Percentiles rank a stretch among this genome's conserved stretches.
phyloP scores from a whole-genome alignment of 2,888 invertebrate genomes.

The Macrophya alboannulata region DNA sequence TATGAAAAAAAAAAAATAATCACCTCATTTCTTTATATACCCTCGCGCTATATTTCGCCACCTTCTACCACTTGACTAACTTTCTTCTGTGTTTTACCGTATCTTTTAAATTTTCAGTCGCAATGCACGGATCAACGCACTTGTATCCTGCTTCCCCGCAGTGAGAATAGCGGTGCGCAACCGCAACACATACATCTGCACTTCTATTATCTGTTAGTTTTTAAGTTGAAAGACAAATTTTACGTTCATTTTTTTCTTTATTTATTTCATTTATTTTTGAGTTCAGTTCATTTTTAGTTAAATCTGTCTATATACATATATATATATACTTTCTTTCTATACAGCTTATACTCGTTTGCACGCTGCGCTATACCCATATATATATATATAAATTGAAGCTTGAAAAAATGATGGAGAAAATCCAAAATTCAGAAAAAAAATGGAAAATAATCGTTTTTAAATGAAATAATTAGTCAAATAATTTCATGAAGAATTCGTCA shows the following conservation, averaged over 20 bases:
- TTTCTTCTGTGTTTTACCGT: constrained; percentile 17
- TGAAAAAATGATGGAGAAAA: not conserved
- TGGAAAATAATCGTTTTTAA: not conserved
- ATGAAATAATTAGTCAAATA: not conserved
- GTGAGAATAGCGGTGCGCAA: constrained; percentile 62
- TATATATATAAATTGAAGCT: not conserved
- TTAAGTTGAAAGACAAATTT: constrained; percentile 40
- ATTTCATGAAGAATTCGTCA: not conserved
- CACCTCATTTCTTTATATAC: not conserved
- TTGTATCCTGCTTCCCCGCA: constrained; percentile 75
- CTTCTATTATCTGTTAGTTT: constrained; percentile 72
- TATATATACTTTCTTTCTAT: not conserved
- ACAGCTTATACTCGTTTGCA: constrained; percentile 52
- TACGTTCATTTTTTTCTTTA: not conserved
- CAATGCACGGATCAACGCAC: constrained; percentile 76
- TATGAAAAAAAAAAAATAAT: not conserved
- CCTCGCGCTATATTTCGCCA: not conserved
- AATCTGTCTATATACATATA: not conserved
- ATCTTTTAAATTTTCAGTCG: constrained; percentile 73
- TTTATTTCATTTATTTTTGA: constrained; percentile 59
- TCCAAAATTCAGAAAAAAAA: not conserved
- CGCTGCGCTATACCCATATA: constrained; percentile 42
- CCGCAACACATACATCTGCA: constrained; percentile 66
- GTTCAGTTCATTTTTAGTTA: not conserved
- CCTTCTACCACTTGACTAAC: not conserved